Evolutionary conservation across 2,888 invertebrate species (phyloP).

Genomic region (Melikaiella ostensackeni): DNA sequence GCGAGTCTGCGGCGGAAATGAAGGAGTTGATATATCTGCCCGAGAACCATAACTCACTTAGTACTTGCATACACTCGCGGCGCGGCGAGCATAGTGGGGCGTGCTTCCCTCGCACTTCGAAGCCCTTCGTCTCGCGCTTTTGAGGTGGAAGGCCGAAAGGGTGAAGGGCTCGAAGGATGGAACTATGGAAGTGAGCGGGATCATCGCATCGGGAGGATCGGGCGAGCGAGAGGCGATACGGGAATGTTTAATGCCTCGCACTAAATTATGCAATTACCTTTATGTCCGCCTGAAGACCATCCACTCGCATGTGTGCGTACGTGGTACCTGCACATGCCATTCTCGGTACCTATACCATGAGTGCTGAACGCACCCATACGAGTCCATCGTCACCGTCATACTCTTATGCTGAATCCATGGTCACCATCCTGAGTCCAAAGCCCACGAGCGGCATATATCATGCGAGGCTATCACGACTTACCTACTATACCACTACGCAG

Average conservation of each 20-base stretch:
- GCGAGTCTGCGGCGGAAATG: slow-evolving; percentile 74
- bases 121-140: slow-evolving; percentile 42
- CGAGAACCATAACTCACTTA: slow-evolving; percentile 74
- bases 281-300: slow-evolving; percentile 33
- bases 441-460: slow-evolving; percentile 38
- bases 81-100: slow-evolving; percentile 41
- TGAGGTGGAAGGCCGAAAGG: slow-evolving; percentile 41
- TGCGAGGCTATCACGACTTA: slow-evolving; percentile 41
- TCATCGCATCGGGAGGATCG: slow-evolving; percentile 46
- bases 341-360: slow-evolving; percentile 13
- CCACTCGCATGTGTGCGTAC: slow-evolving; percentile 35
- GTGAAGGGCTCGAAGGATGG: slow-evolving; percentile 15
- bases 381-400: slow-evolving; percentile 28
- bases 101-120: slow-evolving; percentile 49
- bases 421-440: slow-evolving; percentile 18
- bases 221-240: slow-evolving; percentile 46
- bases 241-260: slow-evolving; percentile 67
- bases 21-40: slow-evolving; percentile 75
- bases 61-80: slow-evolving; percentile 64
- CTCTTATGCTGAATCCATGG: not conserved
- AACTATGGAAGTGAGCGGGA: slow-evolving; percentile 10
- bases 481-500: slow-evolving; percentile 35
- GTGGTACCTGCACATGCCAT: slow-evolving; percentile 21
- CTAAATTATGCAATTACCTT: slow-evolving; percentile 71
- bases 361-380: slow-evolving; percentile 35